Conservation (phyloP, 2,113 vertebrate species). For the Scolopax mira region DNA sequence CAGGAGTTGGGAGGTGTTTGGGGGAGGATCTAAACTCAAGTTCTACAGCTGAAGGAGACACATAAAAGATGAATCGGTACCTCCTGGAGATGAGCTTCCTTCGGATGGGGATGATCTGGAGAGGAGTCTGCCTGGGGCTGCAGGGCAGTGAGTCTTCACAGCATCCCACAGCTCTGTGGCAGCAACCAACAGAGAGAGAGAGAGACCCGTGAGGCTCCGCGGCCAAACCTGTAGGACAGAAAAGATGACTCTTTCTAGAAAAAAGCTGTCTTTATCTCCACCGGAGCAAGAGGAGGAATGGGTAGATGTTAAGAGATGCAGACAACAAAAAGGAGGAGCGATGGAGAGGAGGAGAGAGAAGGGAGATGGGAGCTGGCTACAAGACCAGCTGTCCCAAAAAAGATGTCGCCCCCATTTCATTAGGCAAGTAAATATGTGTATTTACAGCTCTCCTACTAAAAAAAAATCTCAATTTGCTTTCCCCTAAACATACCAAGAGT, state of each 20-base stretch:
- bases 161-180: conserved; percentile 60
- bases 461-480: not conserved
- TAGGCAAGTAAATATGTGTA: not conserved
- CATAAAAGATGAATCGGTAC: not conserved
- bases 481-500: not conserved
- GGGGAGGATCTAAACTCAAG: not conserved
- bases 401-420: too few relatives aligned
- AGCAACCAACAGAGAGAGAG: not conserved
- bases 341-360: not conserved
- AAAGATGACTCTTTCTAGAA: not conserved
- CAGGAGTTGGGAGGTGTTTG: not conserved
- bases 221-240: not conserved
- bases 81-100: conserved; percentile 20
- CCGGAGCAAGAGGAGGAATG: not conserved
- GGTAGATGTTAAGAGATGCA: not conserved
- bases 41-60: not conserved
- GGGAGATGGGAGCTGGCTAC: not conserved
- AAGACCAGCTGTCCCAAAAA: not conserved
- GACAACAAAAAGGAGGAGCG: not conserved
- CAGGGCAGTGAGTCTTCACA: conserved; percentile 57
- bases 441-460: not conserved
- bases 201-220: not conserved
- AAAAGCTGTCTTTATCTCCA: not conserved
- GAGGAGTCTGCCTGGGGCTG: not conserved
- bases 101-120: not conserved